Percentiles rank a stretch among this genome's conserved stretches.
Evolutionary conservation across 2,797 vertebrate species (phyloP).

Genomic region (Etheostoma nigrum): DNA sequence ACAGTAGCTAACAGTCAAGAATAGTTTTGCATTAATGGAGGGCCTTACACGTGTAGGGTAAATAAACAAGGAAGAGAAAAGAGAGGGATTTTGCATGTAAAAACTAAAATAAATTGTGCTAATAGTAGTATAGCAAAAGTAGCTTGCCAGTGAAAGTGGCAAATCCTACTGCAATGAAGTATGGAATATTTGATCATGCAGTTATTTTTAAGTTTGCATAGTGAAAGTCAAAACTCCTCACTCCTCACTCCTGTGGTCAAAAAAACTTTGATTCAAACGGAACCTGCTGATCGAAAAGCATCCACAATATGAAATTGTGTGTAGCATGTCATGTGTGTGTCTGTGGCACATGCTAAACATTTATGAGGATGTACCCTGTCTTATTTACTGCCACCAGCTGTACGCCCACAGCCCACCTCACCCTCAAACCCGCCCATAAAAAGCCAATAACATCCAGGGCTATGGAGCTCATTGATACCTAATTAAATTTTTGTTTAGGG

Average conservation of each 20-base stretch:
- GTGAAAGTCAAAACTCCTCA: no score
- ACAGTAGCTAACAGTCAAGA: background rate
- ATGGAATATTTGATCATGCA: background rate
- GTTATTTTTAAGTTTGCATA: background rate
- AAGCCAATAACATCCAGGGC: conserved; percentile 62
- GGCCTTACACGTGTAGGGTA: background rate
- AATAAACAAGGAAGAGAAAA: background rate
- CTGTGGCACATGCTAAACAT: conserved; percentile 42
- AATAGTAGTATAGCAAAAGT: background rate
- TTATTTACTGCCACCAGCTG: conserved; percentile 63
- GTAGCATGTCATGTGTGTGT: conserved; percentile 2
- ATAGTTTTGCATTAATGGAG: background rate
- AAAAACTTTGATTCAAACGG: background rate
- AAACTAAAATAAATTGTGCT: background rate
- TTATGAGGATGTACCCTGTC: conserved; percentile 55
- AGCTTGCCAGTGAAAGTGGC: background rate
- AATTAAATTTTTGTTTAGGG: conserved; percentile 75
- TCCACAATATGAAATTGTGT: background rate
- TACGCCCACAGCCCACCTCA: conserved; percentile 4
- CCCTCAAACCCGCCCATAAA: conserved; percentile 52
- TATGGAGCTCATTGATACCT: conserved; percentile 68
- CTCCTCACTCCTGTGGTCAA: background rate
- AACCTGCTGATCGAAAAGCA: background rate
- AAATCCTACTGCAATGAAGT: background rate
- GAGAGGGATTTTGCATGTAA: background rate